Evolutionary conservation across 2,113 vertebrate species (phyloP), one percentile per base, ranked within the genome.

Genomic region (Cyprinodon tularosa): DNA sequence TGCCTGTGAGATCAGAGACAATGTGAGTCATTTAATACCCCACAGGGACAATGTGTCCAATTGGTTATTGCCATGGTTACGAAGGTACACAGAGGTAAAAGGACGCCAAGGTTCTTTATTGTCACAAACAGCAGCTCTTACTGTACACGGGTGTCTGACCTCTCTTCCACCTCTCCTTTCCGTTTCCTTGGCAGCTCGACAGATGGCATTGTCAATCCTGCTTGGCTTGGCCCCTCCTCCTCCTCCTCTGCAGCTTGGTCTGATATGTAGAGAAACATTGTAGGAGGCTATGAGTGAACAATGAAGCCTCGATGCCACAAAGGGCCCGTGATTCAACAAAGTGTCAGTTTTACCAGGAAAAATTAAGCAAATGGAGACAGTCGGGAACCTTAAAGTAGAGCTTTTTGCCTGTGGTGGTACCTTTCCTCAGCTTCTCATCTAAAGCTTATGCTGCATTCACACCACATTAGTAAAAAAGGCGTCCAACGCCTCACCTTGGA

Each of bases 101-200:
- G 39, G 22, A 47, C n/a, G 12, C 9, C 29, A 9, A 44, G 20
- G 45, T 63, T 45, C 15, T 8, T 77, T 50, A 61, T 47, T 8
- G n/a, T 45, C 36, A 44, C 11, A 53, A 40, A 59, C 38, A 74
- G 45, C 40, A 69, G 12, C 37, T 70, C 82, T 88, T 83, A 87
- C 86, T 82, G 83, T n/a, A 20, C 42, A 13, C 12, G 57, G 15
- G 44, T 1, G 66, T 75, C 84, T 71, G 81, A 83, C 69, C 81
- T 85, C 59, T 80, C 74, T 68, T 90, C 88, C 62, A 65, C 57
- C n/a, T 83, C 81, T 71, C 92, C 92, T 66, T 93, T 93, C 65
- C 92, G 83, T 88, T 93, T 93, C 80, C 90, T 84, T 44, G 89
- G 89, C 83, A 88, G 65, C 68, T 92, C 90, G 7, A 44, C 84